These are phyloP conservation scores for Matsumyia berberina DNA, from an alignment of 2,888 invertebrate species.

Conservation along the genomic window DNA sequence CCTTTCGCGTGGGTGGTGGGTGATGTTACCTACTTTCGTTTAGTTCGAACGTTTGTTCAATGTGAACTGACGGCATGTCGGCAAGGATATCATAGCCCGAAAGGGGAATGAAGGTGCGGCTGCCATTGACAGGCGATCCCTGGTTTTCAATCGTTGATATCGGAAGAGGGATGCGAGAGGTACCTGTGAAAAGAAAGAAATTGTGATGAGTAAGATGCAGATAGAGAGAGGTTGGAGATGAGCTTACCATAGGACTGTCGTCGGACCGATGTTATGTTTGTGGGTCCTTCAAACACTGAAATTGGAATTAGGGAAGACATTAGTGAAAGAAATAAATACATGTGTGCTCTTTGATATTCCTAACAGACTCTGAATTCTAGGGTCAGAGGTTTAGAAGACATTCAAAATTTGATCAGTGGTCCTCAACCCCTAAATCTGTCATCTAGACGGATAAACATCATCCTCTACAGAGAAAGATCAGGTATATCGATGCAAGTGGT, in stretches of 20 bases:
- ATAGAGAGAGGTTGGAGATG: background rate
- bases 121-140: constrained; percentile 72
- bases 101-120: constrained; percentile 84
- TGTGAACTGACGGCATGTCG: constrained; percentile 88
- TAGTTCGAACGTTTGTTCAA: constrained; percentile 92
- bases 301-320: constrained; percentile 33
- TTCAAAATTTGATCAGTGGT: no score
- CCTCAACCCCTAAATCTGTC: no score
- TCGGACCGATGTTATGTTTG: constrained; percentile 81
- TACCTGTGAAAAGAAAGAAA: constrained; percentile 61
- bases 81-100: constrained; percentile 90
- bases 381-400: no score
- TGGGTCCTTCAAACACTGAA: constrained; percentile 81
- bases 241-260: constrained; percentile 44
- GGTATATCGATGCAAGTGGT: no score
- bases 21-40: constrained; percentile 87
- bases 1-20: background rate
- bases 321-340: no score
- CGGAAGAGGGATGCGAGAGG: constrained; percentile 79
- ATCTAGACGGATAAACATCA: no score
- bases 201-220: background rate
- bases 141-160: constrained; percentile 80
- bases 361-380: no score
- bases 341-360: no score
- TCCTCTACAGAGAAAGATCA: no score